These are phyloP conservation scores for Staurois parvus DNA, from an alignment of 2,797 vertebrate species.

Conservation along the genomic window DNA sequence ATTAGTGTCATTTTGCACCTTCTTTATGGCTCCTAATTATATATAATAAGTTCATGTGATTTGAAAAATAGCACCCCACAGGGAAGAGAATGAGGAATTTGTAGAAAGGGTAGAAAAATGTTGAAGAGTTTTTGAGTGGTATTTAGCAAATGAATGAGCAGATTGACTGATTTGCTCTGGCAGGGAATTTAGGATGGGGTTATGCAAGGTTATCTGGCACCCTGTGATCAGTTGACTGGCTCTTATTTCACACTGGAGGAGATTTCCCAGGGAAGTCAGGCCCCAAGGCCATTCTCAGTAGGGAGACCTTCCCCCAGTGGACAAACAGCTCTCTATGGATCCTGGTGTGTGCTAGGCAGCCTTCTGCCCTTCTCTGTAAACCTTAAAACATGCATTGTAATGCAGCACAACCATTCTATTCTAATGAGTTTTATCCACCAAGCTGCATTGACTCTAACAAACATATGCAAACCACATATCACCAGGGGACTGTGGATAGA, in stretches of 20 bases:
- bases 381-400: conserved; percentile 55
- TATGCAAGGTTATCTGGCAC: conserved; percentile 61
- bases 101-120: neutral
- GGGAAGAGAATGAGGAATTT: conserved; percentile 21
- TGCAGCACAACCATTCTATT: conserved; percentile 45
- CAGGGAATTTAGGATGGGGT: conserved; percentile 33
- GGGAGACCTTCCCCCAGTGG: neutral
- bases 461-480: conserved; percentile 55
- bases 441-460: conserved; percentile 48
- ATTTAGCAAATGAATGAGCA: conserved; percentile 55
- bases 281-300: conserved; percentile 32
- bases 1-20: neutral
- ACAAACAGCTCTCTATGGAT: conserved; percentile 33
- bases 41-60: conserved; percentile 4
- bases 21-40: neutral
- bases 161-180: conserved; percentile 54
- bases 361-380: conserved; percentile 35
- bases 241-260: conserved; percentile 1
- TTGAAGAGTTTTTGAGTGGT: conserved; percentile 28
- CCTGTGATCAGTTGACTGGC: conserved; percentile 33
- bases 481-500: conserved; percentile 25
- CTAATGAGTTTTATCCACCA: conserved; percentile 18
- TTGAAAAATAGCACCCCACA: conserved; percentile 3
- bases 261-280: neutral
- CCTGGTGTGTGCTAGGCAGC: conserved; percentile 18